Percentiles rank a stretch among this genome's conserved stretches.
These are phyloP conservation scores for Noctua janthe DNA, from an alignment of 2,888 invertebrate species.

Conservation along the genomic window DNA sequence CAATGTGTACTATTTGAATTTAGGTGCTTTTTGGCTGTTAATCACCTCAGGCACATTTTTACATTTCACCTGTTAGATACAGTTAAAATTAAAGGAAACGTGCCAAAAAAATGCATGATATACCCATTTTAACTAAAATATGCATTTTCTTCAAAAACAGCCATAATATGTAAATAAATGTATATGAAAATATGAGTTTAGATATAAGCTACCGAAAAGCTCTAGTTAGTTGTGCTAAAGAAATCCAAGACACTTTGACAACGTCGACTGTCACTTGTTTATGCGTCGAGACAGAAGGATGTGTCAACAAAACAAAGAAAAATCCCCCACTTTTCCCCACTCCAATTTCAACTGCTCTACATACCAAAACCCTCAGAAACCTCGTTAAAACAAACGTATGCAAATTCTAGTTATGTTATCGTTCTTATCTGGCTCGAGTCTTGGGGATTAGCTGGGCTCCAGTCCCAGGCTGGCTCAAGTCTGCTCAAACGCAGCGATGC, in stretches of 20 bases:
- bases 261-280: not conserved
- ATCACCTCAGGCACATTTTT: no score
- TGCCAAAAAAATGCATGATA: no score
- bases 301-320: conserved; percentile 15
- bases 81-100: no score
- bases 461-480: conserved; percentile 56
- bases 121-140: no score
- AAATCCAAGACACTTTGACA: not conserved
- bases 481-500: conserved; percentile 65
- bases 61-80: no score
- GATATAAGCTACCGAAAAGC: not conserved
- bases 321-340: conserved; percentile 18
- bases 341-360: conserved; percentile 54
- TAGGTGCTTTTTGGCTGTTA: no score
- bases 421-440: conserved; percentile 67
- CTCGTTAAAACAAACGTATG: conserved; percentile 68
- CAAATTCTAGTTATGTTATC: conserved; percentile 66
- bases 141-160: no score
- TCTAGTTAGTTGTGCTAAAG: accelerated
- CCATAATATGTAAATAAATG: no score
- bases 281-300: no score
- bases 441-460: conserved; percentile 62
- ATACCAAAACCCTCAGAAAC: conserved; percentile 57
- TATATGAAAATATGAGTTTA: not conserved
- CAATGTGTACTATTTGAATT: no score